These are phyloP conservation scores for Betta splendens DNA, from an alignment of 2,797 vertebrate genomes.

Conservation along the genomic window DNA sequence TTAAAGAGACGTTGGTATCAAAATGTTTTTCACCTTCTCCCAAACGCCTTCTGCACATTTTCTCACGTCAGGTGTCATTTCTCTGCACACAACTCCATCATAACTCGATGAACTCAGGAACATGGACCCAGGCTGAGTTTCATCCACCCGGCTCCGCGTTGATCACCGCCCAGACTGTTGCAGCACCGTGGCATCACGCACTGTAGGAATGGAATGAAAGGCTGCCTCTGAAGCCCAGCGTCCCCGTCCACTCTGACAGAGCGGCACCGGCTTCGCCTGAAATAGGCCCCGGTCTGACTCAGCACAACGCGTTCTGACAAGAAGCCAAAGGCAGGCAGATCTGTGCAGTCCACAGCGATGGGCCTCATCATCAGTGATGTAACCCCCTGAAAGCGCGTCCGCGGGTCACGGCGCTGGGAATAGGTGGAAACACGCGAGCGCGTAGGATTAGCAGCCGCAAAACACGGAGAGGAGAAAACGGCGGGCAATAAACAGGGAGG, in stretches of 20 bases:
- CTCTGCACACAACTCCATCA: not conserved
- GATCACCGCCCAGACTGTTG: constrained; percentile 19
- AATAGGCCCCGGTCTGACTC: constrained; percentile 38
- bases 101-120: too few species aligned
- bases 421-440: constrained; percentile 67
- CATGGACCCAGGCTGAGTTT: not conserved
- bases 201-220: constrained; percentile 13
- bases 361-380: constrained; percentile 67
- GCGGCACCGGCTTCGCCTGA: constrained; percentile 50
- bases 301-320: constrained; percentile 55
- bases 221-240: constrained; percentile 3
- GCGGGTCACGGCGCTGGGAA: constrained; percentile 37
- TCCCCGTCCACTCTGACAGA: constrained; percentile 29
- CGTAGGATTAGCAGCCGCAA: constrained; percentile 46
- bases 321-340: constrained; percentile 42
- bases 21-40: too few species aligned
- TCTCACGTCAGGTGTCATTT: too few species aligned
- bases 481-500: too few species aligned
- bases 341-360: constrained; percentile 21
- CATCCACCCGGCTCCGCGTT: constrained; percentile 12
- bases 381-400: constrained; percentile 65
- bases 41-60: too few species aligned
- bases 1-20: too few species aligned
- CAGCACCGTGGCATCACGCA: constrained; percentile 3
- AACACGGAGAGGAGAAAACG: constrained; percentile 5